phyloP scores from a whole-genome alignment of 2,113 vertebrate genomes.

The Sinocyclocheilus grahami region DNA sequence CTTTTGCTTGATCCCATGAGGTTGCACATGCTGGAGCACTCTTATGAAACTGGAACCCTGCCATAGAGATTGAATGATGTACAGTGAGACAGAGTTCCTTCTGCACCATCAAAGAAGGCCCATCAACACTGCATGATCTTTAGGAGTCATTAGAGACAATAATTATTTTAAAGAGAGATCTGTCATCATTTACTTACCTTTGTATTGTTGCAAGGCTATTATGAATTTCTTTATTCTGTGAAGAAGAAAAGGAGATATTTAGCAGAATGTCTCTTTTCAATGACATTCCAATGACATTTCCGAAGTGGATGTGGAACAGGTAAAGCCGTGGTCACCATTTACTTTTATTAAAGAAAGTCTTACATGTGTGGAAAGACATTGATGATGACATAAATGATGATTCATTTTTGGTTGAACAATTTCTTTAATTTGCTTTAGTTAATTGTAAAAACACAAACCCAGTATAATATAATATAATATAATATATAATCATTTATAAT shows the following conservation, averaged over 20 bases:
- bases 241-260: no score
- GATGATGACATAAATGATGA: no score
- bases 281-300: no score
- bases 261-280: no score
- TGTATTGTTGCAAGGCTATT: neutral
- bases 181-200: neutral
- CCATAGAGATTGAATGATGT: constrained; percentile 14
- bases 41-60: constrained; percentile 28
- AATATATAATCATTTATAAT: neutral
- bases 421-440: no score
- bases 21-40: neutral
- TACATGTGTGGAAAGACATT: no score
- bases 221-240: no score
- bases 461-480: neutral
- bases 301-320: no score
- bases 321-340: no score
- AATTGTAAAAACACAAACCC: no score
- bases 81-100: neutral
- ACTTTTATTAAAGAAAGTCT: no score
- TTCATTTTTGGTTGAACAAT: no score
- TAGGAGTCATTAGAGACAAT: neutral
- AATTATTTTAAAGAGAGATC: neutral
- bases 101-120: neutral
- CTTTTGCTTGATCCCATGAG: constrained; percentile 17
- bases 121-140: neutral